Evolutionary conservation across 2,113 vertebrate genomes (phyloP).

Genomic region (Colistium nudipinnis): DNA sequence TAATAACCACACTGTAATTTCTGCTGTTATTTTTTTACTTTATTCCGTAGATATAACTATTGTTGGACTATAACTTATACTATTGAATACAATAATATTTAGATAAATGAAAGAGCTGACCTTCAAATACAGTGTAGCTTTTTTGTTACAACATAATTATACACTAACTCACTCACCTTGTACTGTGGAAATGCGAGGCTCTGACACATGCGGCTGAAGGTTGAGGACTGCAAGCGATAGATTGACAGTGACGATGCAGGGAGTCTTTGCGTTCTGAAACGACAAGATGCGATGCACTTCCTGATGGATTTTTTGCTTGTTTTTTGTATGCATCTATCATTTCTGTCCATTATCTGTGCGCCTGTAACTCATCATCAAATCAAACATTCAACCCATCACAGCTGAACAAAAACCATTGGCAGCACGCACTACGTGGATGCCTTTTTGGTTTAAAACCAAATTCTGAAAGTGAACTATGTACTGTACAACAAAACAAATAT

Average conservation of each 20-base stretch:
- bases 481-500: background rate
- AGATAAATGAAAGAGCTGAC: too few species aligned
- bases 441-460: background rate
- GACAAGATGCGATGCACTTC: background rate
- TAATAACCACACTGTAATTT: too few species aligned
- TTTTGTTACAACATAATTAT: background rate
- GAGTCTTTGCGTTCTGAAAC: conserved; percentile 64
- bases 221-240: conserved; percentile 66
- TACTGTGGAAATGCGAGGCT: conserved; percentile 77
- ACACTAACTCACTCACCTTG: conserved; percentile 69
- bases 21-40: too few species aligned
- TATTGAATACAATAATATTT: background rate
- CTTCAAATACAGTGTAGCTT: too few species aligned
- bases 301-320: background rate
- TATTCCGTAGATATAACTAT: too few species aligned
- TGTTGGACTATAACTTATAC: background rate
- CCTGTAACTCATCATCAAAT: background rate
- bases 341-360: background rate
- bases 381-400: background rate
- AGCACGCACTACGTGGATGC: background rate
- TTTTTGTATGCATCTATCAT: background rate
- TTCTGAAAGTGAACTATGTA: background rate
- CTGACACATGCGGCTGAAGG: conserved; percentile 71
- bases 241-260: conserved; percentile 80
- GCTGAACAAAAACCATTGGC: background rate